Evolutionary conservation across 92 coral and sea anemone genomes (phyloP).

Genomic region (Plumapathes pennacea): DNA sequence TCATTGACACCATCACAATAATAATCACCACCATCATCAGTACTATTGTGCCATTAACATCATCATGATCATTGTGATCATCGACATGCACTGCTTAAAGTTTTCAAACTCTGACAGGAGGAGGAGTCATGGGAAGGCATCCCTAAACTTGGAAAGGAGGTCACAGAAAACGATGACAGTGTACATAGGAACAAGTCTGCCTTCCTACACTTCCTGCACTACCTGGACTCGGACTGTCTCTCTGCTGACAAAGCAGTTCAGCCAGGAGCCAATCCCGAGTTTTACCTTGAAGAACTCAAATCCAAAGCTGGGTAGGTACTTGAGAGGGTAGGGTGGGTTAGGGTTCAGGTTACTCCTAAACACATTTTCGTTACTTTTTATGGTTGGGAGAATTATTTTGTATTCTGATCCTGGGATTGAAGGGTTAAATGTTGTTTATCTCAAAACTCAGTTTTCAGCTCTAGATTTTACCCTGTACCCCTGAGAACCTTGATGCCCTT

Average conservation of each 20-base stretch:
- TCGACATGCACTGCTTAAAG: too few species aligned
- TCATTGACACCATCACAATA: not conserved
- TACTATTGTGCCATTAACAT: not conserved
- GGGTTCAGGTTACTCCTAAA: too few species aligned
- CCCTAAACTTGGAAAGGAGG: slow-evolving; percentile 10
- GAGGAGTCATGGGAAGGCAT: slow-evolving; percentile 79
- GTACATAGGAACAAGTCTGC: slow-evolving; percentile 47
- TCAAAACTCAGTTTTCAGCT: too few species aligned
- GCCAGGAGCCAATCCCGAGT: slow-evolving; percentile 83
- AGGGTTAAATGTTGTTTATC: too few species aligned
- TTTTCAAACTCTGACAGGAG: slow-evolving; percentile 57
- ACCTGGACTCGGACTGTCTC: slow-evolving; percentile 75
- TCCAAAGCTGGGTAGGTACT: too few species aligned
- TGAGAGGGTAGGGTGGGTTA: too few species aligned
- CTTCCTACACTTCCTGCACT: slow-evolving; percentile 70
- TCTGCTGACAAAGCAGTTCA: slow-evolving; percentile 73
- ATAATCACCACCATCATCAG: not conserved
- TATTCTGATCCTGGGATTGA: too few species aligned
- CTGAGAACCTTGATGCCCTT: too few species aligned
- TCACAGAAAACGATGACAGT: not conserved
- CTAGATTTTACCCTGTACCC: too few species aligned
- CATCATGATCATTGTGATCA: not conserved
- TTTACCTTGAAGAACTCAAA: slow-evolving; percentile 80
- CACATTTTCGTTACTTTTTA: too few species aligned
- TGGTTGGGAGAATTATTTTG: too few species aligned